Conservation (phyloP, 2,113 vertebrate genomes). For the Tiliqua scincoides region DNA sequence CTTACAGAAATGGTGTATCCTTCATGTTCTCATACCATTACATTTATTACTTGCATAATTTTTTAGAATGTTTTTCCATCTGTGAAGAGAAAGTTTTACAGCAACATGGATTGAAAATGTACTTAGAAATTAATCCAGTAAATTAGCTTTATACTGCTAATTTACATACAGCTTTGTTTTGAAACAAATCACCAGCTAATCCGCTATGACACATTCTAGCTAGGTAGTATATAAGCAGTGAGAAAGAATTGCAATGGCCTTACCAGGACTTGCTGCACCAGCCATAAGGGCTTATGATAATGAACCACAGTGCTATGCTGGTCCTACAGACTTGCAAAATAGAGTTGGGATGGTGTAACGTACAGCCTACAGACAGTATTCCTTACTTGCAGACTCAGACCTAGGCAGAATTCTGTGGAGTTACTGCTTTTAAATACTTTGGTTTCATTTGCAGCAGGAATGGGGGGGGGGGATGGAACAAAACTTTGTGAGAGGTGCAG, state of each 20-base stretch:
- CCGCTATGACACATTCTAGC: background rate
- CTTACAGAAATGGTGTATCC: constrained; percentile 24
- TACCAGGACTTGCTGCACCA: background rate
- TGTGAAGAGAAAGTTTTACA: background rate
- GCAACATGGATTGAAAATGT: background rate
- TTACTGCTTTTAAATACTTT: background rate
- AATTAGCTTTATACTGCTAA: constrained; percentile 14
- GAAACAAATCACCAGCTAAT: background rate
- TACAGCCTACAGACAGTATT: background rate
- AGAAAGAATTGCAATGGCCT: background rate
- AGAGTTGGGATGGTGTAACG: background rate
- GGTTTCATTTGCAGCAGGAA: constrained; percentile 18
- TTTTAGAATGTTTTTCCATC: background rate
- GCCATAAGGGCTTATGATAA: background rate
- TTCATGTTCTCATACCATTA: constrained; percentile 37
- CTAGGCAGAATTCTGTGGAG: background rate
- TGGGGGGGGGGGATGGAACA: constrained; percentile 4
- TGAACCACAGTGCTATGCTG: accelerated
- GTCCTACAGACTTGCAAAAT: background rate
- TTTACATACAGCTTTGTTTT: constrained; percentile 21
- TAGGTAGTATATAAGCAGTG: background rate
- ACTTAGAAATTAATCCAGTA: background rate
- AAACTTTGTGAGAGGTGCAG: background rate
- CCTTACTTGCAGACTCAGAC: background rate
- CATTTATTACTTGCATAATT: constrained; percentile 43